Percentiles rank a stretch among this genome's conserved stretches.
Evolutionary conservation across 2,113 vertebrate genomes (phyloP).

Genomic region (Varanus salvator): DNA sequence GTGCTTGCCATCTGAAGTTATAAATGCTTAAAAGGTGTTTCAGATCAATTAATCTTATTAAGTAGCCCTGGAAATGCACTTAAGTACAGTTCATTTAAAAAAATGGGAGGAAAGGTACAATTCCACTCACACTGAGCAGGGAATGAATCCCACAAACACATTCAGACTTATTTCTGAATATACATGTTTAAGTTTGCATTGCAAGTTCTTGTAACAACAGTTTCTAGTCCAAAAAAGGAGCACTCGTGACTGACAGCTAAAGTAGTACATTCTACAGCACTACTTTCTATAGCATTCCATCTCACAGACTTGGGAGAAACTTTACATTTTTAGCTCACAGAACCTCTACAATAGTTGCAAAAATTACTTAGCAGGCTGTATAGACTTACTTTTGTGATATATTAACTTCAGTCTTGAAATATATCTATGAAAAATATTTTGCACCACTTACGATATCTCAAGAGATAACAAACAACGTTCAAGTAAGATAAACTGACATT

Average conservation of each 20-base stretch:
- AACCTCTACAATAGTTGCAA: background rate
- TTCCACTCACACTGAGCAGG: too few relatives aligned
- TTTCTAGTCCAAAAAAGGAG: background rate
- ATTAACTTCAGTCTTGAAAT: background rate
- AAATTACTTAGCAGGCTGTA: background rate
- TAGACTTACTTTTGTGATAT: background rate
- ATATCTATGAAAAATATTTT: background rate
- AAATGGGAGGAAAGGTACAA: background rate
- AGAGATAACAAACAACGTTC: background rate
- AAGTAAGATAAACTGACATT: background rate
- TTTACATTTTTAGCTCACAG: background rate
- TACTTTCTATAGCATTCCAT: background rate
- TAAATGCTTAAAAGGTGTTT: background rate
- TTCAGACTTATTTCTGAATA: background rate
- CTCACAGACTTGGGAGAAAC: background rate
- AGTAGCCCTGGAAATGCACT: background rate
- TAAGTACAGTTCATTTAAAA: background rate
- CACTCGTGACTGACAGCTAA: background rate
- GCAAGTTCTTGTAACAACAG: background rate
- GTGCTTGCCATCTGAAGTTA: too few relatives aligned
- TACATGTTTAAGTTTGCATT: background rate
- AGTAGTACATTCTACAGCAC: background rate
- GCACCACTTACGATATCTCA: background rate
- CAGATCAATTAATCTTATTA: background rate
- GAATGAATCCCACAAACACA: background rate